Percentiles rank a stretch among this genome's conserved stretches.
Evolutionary conservation across 2,113 vertebrate species (phyloP).

Genomic region (Kryptolebias marmoratus): DNA sequence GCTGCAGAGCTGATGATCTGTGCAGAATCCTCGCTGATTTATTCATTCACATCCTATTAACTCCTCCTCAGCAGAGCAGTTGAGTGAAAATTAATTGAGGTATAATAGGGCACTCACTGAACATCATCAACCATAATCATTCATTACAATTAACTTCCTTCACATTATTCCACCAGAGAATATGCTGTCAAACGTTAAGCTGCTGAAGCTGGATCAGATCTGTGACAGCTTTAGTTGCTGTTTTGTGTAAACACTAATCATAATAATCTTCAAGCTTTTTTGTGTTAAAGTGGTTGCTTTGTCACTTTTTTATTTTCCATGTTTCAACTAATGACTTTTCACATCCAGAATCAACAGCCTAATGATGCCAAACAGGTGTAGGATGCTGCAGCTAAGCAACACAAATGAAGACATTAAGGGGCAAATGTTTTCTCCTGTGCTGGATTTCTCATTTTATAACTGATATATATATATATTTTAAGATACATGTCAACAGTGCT

Average conservation of each 20-base stretch:
- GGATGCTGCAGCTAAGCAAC: no score
- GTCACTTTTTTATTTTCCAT: neutral
- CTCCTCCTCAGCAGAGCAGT: conserved; percentile 38
- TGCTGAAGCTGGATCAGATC: conserved; percentile 6
- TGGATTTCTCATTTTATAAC: no score
- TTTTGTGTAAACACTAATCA: conserved; percentile 3
- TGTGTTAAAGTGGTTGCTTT: neutral
- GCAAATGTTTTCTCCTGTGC: no score
- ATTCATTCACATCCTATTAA: conserved; percentile 40
- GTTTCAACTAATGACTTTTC: neutral
- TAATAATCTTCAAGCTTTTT: neutral
- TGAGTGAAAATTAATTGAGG: conserved; percentile 40
- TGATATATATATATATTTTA: no score
- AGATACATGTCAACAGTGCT: no score
- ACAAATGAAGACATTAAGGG: no score
- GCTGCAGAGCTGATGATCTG: conserved; percentile 32
- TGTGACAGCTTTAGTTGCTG: neutral
- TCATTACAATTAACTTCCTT: conserved; percentile 20
- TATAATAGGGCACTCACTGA: conserved; percentile 25
- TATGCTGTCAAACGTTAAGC: conserved; percentile 8
- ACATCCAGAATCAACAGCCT: neutral
- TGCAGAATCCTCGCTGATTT: conserved; percentile 26
- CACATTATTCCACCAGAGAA: conserved; percentile 14
- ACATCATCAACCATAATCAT: conserved; percentile 34
- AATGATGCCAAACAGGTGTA: no score